Percentiles rank a stretch among this genome's conserved stretches.
Conservation (phyloP, 2,113 vertebrate genomes). For the Cnemophilus loriae region DNA sequence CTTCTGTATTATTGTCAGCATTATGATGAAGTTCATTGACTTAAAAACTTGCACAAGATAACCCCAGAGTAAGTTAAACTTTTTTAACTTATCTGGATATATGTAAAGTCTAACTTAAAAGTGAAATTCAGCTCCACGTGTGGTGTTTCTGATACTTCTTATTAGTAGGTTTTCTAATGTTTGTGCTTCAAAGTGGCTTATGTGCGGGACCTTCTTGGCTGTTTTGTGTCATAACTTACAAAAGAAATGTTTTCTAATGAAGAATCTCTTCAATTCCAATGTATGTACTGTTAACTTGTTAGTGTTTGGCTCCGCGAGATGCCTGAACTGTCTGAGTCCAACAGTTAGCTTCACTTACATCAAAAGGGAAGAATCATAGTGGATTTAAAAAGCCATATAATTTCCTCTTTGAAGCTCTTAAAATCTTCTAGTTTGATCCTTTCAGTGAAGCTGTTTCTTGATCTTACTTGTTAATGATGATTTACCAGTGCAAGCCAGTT, state of each 20-base stretch:
- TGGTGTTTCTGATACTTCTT: neutral
- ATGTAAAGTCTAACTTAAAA: neutral
- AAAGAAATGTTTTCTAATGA: neutral
- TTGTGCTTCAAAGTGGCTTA: neutral
- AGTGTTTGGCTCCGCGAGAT: neutral
- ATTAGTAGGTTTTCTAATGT: neutral
- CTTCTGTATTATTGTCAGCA: neutral
- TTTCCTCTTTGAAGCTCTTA: neutral
- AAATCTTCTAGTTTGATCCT: neutral
- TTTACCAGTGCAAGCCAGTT: neutral
- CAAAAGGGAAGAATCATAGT: neutral
- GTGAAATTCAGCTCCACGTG: accelerated
- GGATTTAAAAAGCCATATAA: neutral
- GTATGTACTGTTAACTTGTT: neutral
- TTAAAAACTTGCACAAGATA: neutral
- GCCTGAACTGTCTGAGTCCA: neutral
- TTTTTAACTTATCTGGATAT: neutral
- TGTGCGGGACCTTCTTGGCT: neutral
- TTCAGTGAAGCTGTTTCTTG: neutral
- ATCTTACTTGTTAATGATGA: neutral
- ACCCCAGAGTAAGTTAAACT: neutral
- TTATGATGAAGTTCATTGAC: neutral
- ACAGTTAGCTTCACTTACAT: neutral
- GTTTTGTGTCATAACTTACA: neutral
- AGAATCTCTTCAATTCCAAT: neutral